Conservation (phyloP, 2,797 vertebrate species). For the Sardinella longiceps region DNA sequence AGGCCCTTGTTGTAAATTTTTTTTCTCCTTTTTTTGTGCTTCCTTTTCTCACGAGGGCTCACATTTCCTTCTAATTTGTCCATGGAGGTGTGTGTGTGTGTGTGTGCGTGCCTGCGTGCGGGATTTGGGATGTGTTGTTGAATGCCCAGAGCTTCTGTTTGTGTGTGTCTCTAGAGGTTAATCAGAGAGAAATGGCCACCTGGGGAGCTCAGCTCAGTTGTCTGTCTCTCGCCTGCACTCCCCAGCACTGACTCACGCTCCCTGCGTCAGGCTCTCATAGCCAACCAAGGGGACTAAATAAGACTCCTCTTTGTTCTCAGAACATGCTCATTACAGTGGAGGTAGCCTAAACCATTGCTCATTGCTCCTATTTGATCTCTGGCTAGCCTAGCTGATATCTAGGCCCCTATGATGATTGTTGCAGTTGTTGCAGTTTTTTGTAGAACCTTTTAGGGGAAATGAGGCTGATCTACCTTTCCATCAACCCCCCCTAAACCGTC, state of each 20-base stretch:
- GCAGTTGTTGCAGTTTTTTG: too few relatives aligned
- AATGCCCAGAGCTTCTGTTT: not conserved
- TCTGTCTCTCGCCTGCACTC: not conserved
- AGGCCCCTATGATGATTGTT: too few relatives aligned
- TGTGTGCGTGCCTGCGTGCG: not conserved
- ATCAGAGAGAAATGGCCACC: constrained; percentile 18
- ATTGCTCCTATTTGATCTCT: not conserved
- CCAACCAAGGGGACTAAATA: not conserved
- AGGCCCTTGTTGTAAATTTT: not conserved
- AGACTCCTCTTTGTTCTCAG: not conserved
- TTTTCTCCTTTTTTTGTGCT: not conserved
- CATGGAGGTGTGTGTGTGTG: not conserved
- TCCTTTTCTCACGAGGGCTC: not conserved
- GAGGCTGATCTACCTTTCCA: not conserved
- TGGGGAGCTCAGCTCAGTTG: not conserved
- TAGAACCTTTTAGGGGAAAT: not conserved
- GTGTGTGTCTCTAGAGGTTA: not conserved
- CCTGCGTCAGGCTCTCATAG: not conserved
- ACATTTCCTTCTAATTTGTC: not conserved
- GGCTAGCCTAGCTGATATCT: not conserved
- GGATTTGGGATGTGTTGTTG: not conserved
- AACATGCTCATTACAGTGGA: not conserved
- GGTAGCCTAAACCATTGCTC: not conserved
- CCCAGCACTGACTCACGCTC: not conserved
- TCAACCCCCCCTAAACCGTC: not conserved